phyloP scores from a whole-genome alignment of 2,888 invertebrate species.

The Pammene aurita region DNA sequence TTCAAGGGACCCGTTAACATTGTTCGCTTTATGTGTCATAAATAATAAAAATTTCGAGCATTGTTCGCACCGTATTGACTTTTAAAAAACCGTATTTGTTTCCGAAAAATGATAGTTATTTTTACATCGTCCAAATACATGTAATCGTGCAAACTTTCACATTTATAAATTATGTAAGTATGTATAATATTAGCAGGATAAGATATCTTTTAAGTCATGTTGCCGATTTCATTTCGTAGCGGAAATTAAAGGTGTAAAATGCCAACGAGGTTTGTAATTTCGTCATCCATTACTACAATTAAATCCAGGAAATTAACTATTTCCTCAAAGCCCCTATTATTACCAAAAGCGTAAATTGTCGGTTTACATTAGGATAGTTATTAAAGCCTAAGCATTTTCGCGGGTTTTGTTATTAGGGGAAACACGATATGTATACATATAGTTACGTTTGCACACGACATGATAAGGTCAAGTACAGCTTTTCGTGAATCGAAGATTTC shows the following conservation, averaged over 20 bases:
- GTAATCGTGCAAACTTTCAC: too few relatives aligned
- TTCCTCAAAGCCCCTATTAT: background rate
- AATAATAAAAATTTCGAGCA: background rate
- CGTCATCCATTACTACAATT: conserved; percentile 8
- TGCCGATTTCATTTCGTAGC: background rate
- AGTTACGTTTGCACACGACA: too few relatives aligned
- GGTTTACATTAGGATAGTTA: background rate
- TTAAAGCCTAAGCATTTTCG: background rate
- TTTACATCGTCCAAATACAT: too few relatives aligned
- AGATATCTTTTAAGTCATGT: background rate
- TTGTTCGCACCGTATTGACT: background rate
- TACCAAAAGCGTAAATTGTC: background rate
- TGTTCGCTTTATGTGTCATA: conserved; percentile 3
- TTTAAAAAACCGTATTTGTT: background rate
- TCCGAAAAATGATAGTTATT: background rate
- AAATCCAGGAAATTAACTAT: conserved; percentile 5
- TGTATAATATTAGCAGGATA: too few relatives aligned
- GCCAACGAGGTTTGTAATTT: background rate
- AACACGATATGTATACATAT: too few relatives aligned
- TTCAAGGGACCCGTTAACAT: conserved; percentile 10
- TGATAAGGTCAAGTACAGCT: too few relatives aligned
- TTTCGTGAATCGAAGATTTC: too few relatives aligned
- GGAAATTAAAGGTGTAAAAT: conserved; percentile 8
- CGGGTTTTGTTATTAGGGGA: too few relatives aligned
- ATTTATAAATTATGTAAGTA: too few relatives aligned